phyloP scores from a whole-genome alignment of 2,113 vertebrate genomes.

The Sylvietta virens region DNA sequence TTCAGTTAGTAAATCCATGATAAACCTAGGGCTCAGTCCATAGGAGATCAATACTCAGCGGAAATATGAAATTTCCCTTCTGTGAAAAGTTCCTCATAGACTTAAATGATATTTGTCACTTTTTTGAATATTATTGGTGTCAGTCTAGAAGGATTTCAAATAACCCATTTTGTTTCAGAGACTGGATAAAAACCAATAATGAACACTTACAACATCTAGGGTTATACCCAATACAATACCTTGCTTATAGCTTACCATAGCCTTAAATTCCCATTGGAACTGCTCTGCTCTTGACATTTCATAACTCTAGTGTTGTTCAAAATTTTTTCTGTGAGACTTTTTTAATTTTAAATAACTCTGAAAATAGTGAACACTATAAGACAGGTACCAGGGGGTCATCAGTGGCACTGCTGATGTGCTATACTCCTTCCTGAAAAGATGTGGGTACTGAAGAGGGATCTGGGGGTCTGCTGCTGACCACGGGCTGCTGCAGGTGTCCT shows the following conservation, averaged over 20 bases:
- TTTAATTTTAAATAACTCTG: neutral
- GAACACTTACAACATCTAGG: neutral
- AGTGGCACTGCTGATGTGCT: accelerated
- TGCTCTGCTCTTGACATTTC: neutral
- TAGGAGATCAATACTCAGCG: neutral
- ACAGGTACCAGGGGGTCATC: neutral
- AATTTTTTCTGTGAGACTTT: neutral
- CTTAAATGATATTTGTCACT: accelerated
- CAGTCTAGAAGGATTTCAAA: neutral
- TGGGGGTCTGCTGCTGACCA: accelerated
- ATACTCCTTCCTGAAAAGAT: neutral
- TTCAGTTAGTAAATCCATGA: neutral
- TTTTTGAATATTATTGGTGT: neutral
- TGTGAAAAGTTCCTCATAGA: neutral
- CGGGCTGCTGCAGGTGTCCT: accelerated
- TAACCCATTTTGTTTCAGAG: neutral
- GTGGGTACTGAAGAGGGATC: neutral
- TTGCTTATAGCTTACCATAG: neutral
- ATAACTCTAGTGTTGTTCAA: neutral
- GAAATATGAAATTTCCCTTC: neutral
- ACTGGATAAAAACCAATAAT: neutral
- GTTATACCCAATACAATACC: neutral
- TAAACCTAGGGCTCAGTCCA: neutral
- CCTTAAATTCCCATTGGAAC: neutral
- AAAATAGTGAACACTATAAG: neutral